Percentiles rank a stretch among this genome's conserved stretches.
phyloP scores from a whole-genome alignment of 2,888 invertebrate genomes.

The Cosmia trapezina region DNA sequence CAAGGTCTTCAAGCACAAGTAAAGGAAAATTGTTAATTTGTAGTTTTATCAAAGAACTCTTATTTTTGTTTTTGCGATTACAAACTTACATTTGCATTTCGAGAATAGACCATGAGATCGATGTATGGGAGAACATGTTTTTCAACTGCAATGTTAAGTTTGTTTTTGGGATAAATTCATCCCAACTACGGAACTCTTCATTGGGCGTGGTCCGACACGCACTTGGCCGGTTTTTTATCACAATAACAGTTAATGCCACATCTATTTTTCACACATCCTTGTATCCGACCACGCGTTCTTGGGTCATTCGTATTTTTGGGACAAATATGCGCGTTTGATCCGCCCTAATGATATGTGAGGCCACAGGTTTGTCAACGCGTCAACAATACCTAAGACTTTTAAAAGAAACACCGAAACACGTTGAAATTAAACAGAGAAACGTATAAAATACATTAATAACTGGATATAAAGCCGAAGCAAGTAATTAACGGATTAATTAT shows the following conservation, averaged over 20 bases:
- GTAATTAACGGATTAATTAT: slow-evolving; percentile 23
- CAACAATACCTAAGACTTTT: slow-evolving; percentile 10
- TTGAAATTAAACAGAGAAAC: slow-evolving; percentile 26
- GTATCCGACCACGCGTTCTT: slow-evolving; percentile 65
- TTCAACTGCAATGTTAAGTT: too few species aligned
- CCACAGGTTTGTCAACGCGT: slow-evolving; percentile 24
- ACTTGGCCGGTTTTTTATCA: not conserved
- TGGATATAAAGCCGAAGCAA: slow-evolving; percentile 8
- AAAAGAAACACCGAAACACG: not conserved
- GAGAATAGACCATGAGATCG: too few species aligned
- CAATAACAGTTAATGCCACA: slow-evolving; percentile 4
- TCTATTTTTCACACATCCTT: slow-evolving; percentile 19
- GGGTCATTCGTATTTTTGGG: slow-evolving; percentile 76
- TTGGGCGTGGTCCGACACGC: too few species aligned
- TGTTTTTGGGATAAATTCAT: too few species aligned
- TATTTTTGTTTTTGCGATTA: too few species aligned
- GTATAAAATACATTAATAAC: not conserved
- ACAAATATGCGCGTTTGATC: slow-evolving; percentile 64
- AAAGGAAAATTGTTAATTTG: too few species aligned
- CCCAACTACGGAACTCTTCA: too few species aligned
- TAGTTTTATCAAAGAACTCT: too few species aligned
- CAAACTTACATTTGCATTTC: too few species aligned
- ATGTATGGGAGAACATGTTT: too few species aligned
- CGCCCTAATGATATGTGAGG: slow-evolving; percentile 52
- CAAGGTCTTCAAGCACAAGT: too few species aligned